Evolutionary conservation across 2,113 vertebrate genomes (phyloP), one percentile per base, ranked within the genome.

Genomic region (Sinocyclocheilus anshuiensis): DNA sequence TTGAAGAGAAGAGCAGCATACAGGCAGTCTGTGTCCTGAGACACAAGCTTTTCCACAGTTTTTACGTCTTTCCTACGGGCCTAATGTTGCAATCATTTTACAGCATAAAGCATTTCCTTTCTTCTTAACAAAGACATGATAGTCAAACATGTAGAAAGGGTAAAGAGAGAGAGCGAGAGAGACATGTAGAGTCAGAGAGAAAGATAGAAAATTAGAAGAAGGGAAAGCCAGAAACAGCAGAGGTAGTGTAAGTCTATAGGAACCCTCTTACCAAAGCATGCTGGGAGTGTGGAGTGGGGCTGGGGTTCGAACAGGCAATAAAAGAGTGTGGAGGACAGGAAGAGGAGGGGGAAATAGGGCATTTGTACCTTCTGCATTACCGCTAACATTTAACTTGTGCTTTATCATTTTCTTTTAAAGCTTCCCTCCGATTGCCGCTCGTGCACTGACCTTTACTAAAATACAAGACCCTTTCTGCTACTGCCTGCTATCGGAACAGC

Each of bases 181-280:
- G 93, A 95, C 13, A 53, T 13, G 13, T 13, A 95, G 92, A 42
- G 42, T 42, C 42, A 42, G 42, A 42, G 42, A 8, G 42, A 42
- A 42, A 42, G 42, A 42, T 6, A 7, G 42, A 42, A 42, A 42
- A 42, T 42, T 42, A 84, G 33, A 76, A 36, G 22, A 26, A 81
- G 26, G 77, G 26, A 59, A 61, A 67, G 16, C 4, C 50, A 75
- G 39, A 76, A 20, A 95, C 90, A 94, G 94, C 92, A 93, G 94
- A 96, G 96, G 95, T 93, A 93, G 94, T 95, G 95, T 42, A 74
- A 91, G 95, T 94, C 86, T 89, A 96, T 93, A 95, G 95, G 95
- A 96, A 94, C 95, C 96, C 95, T 95, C 95, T 95, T 96, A 96
- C 95, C 96, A 96, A 95, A 95, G 95, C 98, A 98, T 98, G 97